Evolutionary conservation across 30 jellyfish, hydroid and myxozoan species (phyloP), one percentile per base, ranked within the genome.

Genomic region (Cassiopea andromeda): DNA sequence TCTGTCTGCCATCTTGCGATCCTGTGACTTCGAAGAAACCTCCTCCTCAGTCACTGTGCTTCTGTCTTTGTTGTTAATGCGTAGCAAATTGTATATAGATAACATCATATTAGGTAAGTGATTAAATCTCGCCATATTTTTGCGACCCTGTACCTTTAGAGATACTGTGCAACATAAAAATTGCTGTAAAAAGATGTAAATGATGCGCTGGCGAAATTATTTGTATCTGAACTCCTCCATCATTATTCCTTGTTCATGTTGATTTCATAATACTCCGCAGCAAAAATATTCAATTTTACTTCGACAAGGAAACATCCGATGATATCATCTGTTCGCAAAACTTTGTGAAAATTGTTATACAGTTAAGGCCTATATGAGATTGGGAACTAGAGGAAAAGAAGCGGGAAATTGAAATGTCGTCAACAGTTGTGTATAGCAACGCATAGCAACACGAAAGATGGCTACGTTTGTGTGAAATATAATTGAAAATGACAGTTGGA

Each of bases 1-100:
- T 15, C 89, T 83, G 81, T 81, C 94, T 80, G 69, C 94, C 94
- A 87, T 87, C 68, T 87, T 87, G 61, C 44, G 18, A 66, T 80
- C 89, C 80, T 83, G 91, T 83, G 91, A 83, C 91, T 70, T 71
- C 91, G 80, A 50, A 61, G 90, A 81, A 81, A 83, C 15, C 91
- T 83, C 91, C 91, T 83, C 44, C 91, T 1, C 48, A 70, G 91
- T 49, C 9, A 72, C 71, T 2, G 8, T 14, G 27, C 6, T 14
- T 13, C 73, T 14, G 15, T 54, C 64, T 54, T 10, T 54, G 64
- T 54, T 54, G 12, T 54, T 54, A 10, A 6, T 54, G 12, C 12
- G 12, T 10, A 54, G 64, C 10, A 10, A 6, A 3, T 54, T 6
- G 12, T 10, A 54, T 6, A 54, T 6, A 3, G 64, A 27, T 27